Conservation (phyloP, 2,888 invertebrate species). For the Anarsia innoxiella region DNA sequence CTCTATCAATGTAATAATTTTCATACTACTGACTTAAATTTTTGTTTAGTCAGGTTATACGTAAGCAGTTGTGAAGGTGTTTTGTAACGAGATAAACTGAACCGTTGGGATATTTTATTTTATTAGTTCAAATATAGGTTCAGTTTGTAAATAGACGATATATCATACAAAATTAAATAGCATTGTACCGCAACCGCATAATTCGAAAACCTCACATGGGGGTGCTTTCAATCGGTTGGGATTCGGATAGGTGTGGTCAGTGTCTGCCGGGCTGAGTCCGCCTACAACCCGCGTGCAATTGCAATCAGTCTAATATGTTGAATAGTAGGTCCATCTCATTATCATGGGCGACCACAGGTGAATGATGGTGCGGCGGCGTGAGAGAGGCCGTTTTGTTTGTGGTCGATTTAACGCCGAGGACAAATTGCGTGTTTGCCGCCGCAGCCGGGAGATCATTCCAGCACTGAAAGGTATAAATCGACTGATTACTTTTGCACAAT, state of each 20-base stretch:
- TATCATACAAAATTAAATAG: too few relatives aligned
- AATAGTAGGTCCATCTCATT: slow-evolving; percentile 72
- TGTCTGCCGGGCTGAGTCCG: too few relatives aligned
- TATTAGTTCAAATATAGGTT: too few relatives aligned
- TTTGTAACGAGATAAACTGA: too few relatives aligned
- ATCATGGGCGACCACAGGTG: slow-evolving; percentile 72
- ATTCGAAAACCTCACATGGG: slow-evolving; percentile 18
- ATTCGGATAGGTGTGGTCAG: slow-evolving; percentile 42
- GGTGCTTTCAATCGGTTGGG: slow-evolving; percentile 45
- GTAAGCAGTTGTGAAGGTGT: too few relatives aligned
- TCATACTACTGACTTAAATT: too few relatives aligned
- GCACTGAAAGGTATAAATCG: slow-evolving; percentile 50
- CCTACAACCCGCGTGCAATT: slow-evolving; percentile 47
- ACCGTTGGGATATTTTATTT: too few relatives aligned
- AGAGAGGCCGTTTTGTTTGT: slow-evolving; percentile 67
- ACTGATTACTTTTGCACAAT: slow-evolving; percentile 48
- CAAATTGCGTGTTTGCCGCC: slow-evolving; percentile 72
- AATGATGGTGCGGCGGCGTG: slow-evolving; percentile 62
- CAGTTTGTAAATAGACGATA: too few relatives aligned
- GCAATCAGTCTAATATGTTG: slow-evolving; percentile 73
- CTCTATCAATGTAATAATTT: too few relatives aligned
- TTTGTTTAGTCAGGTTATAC: too few relatives aligned
- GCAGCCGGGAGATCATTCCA: slow-evolving; percentile 60
- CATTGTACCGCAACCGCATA: slow-evolving; percentile 20
- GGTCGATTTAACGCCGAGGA: slow-evolving; percentile 72